Conservation (phyloP, 2,797 vertebrate genomes). For the Cirrhinus molitorella region DNA sequence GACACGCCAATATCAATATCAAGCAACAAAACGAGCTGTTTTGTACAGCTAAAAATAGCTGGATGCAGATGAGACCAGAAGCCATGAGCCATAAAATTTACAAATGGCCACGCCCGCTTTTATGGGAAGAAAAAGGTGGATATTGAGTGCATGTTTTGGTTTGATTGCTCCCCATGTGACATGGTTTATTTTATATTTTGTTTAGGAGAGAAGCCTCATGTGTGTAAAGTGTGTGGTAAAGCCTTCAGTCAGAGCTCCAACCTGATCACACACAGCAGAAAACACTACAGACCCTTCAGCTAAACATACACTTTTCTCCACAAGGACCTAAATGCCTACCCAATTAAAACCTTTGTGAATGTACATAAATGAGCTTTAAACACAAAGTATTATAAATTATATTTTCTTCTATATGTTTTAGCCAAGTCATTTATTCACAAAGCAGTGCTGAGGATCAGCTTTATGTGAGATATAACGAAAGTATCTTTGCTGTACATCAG, state of each 20-base stretch:
- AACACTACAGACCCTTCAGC: slow-evolving; percentile 77
- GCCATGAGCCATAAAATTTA: too few relatives aligned
- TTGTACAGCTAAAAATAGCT: too few relatives aligned
- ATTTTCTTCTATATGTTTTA: background rate
- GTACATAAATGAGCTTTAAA: slow-evolving; percentile 24
- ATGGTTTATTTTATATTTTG: background rate
- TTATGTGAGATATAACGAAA: background rate
- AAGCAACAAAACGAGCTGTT: too few relatives aligned
- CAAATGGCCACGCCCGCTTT: too few relatives aligned
- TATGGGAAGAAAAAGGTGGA: background rate
- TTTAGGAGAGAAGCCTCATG: slow-evolving; percentile 84
- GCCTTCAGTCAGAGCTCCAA: slow-evolving; percentile 88
- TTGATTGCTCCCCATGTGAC: background rate
- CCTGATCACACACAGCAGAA: slow-evolving; percentile 86
- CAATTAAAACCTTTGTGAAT: slow-evolving; percentile 6
- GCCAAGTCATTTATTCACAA: background rate
- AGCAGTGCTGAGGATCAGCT: background rate
- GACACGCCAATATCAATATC: too few relatives aligned
- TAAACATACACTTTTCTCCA: slow-evolving; percentile 60
- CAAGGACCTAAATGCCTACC: background rate
- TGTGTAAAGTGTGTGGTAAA: slow-evolving; percentile 83
- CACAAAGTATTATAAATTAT: slow-evolving; percentile 37
- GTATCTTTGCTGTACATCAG: background rate
- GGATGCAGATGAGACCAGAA: too few relatives aligned
- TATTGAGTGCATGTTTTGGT: background rate